Evolutionary conservation across 30 jellyfish, hydroid and myxozoan species (phyloP), one percentile per base, ranked within the genome.

Genomic region (Euphysa ruthae): DNA sequence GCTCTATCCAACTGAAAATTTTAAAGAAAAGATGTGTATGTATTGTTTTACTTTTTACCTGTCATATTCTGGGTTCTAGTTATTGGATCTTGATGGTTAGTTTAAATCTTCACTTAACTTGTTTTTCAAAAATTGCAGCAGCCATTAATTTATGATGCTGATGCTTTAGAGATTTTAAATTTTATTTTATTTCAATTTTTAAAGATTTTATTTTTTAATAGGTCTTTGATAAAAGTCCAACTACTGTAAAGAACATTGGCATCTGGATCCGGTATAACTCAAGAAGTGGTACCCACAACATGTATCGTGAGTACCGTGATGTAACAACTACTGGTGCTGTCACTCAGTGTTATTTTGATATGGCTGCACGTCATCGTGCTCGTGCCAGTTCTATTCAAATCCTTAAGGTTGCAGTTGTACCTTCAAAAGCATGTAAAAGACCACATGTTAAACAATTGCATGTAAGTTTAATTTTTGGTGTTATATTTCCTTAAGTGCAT

Each of bases 341-440:
- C 19, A 75, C 81, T 26, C 95, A 85, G 42, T 91, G 99, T 66
- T 91, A 82, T 51, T 64, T 78, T 63, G 99, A 91, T 62, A 82
- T 91, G 95, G 96, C 99, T 43, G 99, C 95, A 8, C 74, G 94
- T 18, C 99, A 91, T 73, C 92, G 99, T 35, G 99, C 99, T 24
- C 80, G 99, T 30, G 82, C 93, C 3, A 32, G 86, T n/a, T 81
- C 95, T 10, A 83, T 91, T 29, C 99, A 83, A 32, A 57, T 91
- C 7, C 49, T 91, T 77, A 91, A 91, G 43, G 93, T 84, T 50
- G 99, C 75, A 51, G 75, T 73, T 32, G 84, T 91, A 21, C 94
- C 94, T 1, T 94, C 99, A 14, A 68, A 57, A 56, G 70, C 77
- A 57, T 82, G 95, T 71, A 74, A 58, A 52, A 49, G 95, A 38